Base-by-base conservation (phyloP, 2,888 invertebrate genomes). In the Eulithis testata region DNA sequence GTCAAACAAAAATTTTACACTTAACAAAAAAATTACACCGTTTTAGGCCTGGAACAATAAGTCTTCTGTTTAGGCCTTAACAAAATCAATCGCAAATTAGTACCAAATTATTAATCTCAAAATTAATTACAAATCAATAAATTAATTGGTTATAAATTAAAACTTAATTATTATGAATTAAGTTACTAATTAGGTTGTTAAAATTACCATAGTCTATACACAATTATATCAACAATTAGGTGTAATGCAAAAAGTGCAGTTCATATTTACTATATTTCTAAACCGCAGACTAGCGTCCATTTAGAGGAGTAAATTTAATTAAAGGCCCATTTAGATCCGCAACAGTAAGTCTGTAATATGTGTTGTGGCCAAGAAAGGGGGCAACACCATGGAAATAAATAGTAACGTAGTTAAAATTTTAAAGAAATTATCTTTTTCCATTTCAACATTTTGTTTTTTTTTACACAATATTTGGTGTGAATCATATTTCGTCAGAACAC, bases 191-290 rank as follows among this genome's bases (percentile, higher is more conserved):
- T 67, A 63, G n/a, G n/a, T n/a, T n/a, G 12, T 79, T 88, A 86
- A 85, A 86, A 87, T 87, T 87, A 88, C 85, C 63, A 81, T 82
- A 83, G 72, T 87, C 82, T 89, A 88, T 88, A 90, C 86, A 89
- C 80, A 83, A 81, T 86, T 83, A 86, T 90, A 87, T 89, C 81
- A 91, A 91, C 91, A 91, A 84, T 84, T 71, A 86, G 83, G 91
- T 91, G 90, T 89, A 81, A 89, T 87, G 85, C 87, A 91, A 91
- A 90, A 88, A 91, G 90, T 91, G 91, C 90, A 85, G 85, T 87
- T 76, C 77, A 83, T 75, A 8, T 64, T 76, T 82, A 79, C 72
- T 73, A 63, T 65, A 66, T 44, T 61, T 60, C 67, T 70, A 69
- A 63, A 51, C 66, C 72, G 70, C 69, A 58, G 60, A 73, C 66